Evolutionary conservation across 2,797 vertebrate genomes (phyloP).

Genomic region (Crypturellus tataupa): DNA sequence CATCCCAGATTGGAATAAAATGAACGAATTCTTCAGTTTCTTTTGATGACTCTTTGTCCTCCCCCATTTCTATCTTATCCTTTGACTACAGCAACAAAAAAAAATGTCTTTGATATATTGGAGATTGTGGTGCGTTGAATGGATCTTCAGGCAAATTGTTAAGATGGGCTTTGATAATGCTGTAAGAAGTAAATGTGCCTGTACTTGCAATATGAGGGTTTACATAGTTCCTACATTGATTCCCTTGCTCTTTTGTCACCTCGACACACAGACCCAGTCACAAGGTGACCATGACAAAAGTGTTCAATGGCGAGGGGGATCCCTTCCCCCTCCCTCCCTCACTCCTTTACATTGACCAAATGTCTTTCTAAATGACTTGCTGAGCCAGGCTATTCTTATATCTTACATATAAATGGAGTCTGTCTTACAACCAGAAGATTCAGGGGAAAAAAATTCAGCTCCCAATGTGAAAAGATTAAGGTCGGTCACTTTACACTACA

Average conservation of each 20-base stretch:
- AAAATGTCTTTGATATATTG: constrained; percentile 39
- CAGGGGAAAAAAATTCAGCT: constrained; percentile 43
- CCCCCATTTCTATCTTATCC: constrained; percentile 10
- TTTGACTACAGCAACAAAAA: constrained; percentile 14
- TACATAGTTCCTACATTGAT: constrained; percentile 65
- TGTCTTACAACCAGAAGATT: constrained; percentile 61
- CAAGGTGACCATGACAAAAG: constrained; percentile 71
- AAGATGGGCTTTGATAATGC: constrained; percentile 54
- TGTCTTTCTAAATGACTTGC: constrained; percentile 74
- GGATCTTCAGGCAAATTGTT: constrained; percentile 22
- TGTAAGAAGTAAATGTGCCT: constrained; percentile 35
- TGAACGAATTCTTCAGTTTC: background rate
- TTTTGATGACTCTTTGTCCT: background rate
- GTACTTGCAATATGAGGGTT: constrained; percentile 63
- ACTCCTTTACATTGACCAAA: constrained; percentile 71
- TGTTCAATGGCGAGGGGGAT: constrained; percentile 42
- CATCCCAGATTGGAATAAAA: background rate
- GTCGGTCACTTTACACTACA: constrained; percentile 57
- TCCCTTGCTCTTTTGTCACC: constrained; percentile 50
- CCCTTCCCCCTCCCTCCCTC: constrained; percentile 45
- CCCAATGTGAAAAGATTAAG: constrained; percentile 69
- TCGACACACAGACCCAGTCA: constrained; percentile 35
- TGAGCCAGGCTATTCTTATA: constrained; percentile 71
- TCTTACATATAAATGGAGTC: constrained; percentile 71
- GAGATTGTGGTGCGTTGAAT: background rate